These are phyloP conservation scores for Aphrophora alni DNA, from an alignment of 2,888 invertebrate species.

Conservation along the genomic window DNA sequence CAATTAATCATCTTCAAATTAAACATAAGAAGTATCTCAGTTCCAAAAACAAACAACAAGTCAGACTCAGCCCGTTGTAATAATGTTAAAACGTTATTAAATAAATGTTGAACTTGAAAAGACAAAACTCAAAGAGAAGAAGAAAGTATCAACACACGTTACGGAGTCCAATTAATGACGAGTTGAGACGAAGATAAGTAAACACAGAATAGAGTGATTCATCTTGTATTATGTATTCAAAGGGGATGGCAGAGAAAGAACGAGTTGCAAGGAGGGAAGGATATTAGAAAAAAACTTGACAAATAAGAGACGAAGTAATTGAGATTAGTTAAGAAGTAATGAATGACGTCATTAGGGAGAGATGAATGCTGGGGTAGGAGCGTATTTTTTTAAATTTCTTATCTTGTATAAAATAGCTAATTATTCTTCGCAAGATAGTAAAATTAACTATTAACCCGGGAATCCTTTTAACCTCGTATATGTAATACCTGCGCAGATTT, in stretches of 20 bases:
- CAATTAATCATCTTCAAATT: not conserved
- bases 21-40: not conserved
- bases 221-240: not conserved
- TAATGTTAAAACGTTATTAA: slow-evolving; percentile 9
- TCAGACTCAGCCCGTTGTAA: not conserved
- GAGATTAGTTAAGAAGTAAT: not conserved
- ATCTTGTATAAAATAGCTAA: too few relatives aligned
- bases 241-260: not conserved
- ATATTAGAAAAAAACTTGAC: not conserved
- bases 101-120: slow-evolving; percentile 7
- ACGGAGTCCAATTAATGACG: not conserved
- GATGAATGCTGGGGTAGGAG: not conserved
- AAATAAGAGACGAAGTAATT: not conserved
- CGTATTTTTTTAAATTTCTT: not conserved
- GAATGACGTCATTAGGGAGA: not conserved
- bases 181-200: not conserved
- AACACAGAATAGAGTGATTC: not conserved
- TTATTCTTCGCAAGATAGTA: too few relatives aligned
- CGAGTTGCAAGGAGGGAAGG: not conserved
- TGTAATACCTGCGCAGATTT: too few relatives aligned
- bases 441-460: too few relatives aligned
- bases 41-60: not conserved
- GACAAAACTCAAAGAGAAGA: not conserved
- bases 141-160: not conserved
- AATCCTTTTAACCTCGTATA: too few relatives aligned